Evolutionary conservation across 1,140 invertebrate species (phyloP), one percentile per base, ranked within the genome.

Genomic region (Neuroterus valhalla): DNA sequence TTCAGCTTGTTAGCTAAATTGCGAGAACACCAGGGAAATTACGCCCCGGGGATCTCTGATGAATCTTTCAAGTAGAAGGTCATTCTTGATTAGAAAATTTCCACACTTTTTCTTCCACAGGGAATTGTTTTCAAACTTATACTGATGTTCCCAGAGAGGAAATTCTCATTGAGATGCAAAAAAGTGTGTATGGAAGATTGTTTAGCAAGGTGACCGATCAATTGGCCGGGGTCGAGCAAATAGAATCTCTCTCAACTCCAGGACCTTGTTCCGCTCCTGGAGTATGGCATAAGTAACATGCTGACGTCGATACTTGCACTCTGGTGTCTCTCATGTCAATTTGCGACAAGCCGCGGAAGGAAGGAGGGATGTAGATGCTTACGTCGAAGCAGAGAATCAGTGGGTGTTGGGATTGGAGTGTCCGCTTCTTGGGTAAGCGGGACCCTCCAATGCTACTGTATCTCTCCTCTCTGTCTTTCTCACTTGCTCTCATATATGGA

Each of bases 381-480:
- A 78, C 74, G 78, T 77, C 77, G 76, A 76, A 78, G 83, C 72
- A 72, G 78, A 76, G 78, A 79, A 78, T 74, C 74, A 70, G 76
- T 81, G 79, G 79, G 79, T 79, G 82, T 81, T 81, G 80, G 83
- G 84, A 89, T 89, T 88, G 86, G 82, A 86, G 86, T 89, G 89
- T 89, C 89, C 89, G 88, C 85, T 89, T 80, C 89, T 90, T 90
- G 87, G 86, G 79, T 82, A 79, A 82, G 78, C 81, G 78, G 82
- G 79, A 83, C 84, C 80, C 84, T 81, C 73, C 74, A 62, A 70
- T 77, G 71, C 73, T 76, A 67, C 75, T 71, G 75, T 31, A 44
- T 73, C 74, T 72, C 78, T 68, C 77, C 77, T 82, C 81, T 83
- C 80, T 55, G 74, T 84, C 76, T 68, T 79, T 75, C 75, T 74